phyloP scores from a whole-genome alignment of 2,888 invertebrate species.

The Eupithecia vulgata region DNA sequence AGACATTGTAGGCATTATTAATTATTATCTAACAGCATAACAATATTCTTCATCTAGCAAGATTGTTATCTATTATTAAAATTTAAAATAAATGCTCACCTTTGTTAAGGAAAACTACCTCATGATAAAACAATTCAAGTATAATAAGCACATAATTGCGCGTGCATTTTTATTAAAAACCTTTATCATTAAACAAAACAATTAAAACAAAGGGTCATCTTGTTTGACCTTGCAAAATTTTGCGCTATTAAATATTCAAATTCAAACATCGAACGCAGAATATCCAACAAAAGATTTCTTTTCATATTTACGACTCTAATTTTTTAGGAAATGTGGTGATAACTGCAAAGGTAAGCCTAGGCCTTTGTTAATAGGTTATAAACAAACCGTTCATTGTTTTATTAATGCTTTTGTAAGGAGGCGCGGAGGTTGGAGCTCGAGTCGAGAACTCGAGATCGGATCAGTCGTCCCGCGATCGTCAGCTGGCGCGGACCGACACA shows the following conservation, averaged over 20 bases:
- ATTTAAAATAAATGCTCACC: conserved; percentile 28
- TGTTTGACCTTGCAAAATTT: conserved; percentile 33
- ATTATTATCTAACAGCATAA: conserved; percentile 16
- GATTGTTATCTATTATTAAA: conserved; percentile 25
- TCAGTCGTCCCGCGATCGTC: conserved; percentile 53
- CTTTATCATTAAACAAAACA: conserved; percentile 32
- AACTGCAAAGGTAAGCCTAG: conserved; percentile 41
- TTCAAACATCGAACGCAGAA: not conserved
- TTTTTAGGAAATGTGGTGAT: conserved; percentile 28
- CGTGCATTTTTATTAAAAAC: conserved; percentile 25
- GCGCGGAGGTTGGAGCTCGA: conserved; percentile 19
- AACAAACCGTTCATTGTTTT: conserved; percentile 58
- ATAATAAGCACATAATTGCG: conserved; percentile 20
- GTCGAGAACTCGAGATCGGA: conserved; percentile 9
- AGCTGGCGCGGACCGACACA: conserved; percentile 64
- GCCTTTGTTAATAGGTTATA: conserved; percentile 54
- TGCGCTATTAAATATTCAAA: not conserved
- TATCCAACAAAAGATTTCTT: conserved; percentile 24
- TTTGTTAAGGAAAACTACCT: conserved; percentile 34
- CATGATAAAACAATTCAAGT: conserved; percentile 26
- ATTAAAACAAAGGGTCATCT: conserved; percentile 42
- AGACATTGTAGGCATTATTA: conserved; percentile 7
- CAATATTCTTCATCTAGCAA: conserved; percentile 22
- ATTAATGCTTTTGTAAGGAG: conserved; percentile 39
- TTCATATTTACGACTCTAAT: conserved; percentile 30